phyloP scores from a whole-genome alignment of 2,113 vertebrate species.

The Bufo gargarizans region DNA sequence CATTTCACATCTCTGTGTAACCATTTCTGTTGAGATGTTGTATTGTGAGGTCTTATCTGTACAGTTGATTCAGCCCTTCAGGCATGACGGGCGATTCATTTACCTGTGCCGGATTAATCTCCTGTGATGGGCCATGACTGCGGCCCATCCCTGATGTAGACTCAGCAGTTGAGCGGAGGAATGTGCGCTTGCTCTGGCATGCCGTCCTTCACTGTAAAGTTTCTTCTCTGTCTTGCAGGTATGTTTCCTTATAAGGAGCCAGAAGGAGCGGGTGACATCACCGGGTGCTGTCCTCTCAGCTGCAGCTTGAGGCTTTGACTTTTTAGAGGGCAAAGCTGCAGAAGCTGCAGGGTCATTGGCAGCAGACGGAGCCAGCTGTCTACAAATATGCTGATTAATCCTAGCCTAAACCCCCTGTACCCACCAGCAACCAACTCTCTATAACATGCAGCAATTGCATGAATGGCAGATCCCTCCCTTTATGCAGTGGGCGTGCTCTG shows the following conservation, averaged over 20 bases:
- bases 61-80: not conserved
- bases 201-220: conserved; percentile 11
- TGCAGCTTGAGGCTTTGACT: conserved; percentile 2
- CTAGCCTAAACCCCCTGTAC: not conserved
- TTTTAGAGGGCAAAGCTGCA: not conserved
- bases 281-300: not conserved
- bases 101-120: not conserved
- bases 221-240: conserved; percentile 29
- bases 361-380: not conserved
- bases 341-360: not conserved
- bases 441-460: not conserved
- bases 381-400: not conserved
- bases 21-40: not conserved
- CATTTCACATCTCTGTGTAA: not conserved
- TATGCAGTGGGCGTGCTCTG: not conserved
- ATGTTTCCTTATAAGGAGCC: conserved; percentile 55
- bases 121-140: not conserved
- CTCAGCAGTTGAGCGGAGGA: not conserved
- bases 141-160: conserved; percentile 14
- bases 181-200: conserved; percentile 6
- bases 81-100: not conserved
- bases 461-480: not conserved
- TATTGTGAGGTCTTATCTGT: not conserved
- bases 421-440: not conserved
- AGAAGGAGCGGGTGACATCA: not conserved